Conservation (phyloP, 1,140 invertebrate species). For the Drosophila orosa region DNA sequence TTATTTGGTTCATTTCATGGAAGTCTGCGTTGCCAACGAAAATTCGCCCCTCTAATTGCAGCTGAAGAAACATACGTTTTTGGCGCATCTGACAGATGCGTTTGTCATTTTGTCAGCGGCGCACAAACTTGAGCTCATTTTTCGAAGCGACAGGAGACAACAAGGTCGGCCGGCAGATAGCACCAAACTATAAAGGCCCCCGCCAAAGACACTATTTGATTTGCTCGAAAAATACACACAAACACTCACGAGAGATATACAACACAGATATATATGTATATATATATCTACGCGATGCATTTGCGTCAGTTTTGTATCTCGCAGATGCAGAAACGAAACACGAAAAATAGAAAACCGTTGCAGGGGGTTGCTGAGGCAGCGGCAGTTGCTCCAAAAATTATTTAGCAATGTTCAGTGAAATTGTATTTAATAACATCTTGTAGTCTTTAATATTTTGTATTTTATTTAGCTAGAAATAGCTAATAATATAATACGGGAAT, state of each 20-base stretch:
- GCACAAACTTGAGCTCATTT: slow-evolving; percentile 48
- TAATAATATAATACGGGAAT: no score
- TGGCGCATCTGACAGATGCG: slow-evolving; percentile 42
- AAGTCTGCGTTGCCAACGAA: slow-evolving; percentile 16
- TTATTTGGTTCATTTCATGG: slow-evolving; percentile 29
- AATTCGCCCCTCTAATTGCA: slow-evolving; percentile 11
- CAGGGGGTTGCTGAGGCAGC: slow-evolving; percentile 14
- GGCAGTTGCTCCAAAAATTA: slow-evolving; percentile 2
- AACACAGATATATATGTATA: background rate
- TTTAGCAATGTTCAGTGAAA: background rate
- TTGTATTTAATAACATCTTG: background rate
- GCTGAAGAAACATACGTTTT: slow-evolving; percentile 9
- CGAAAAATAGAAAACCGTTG: slow-evolving; percentile 13
- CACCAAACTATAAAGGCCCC: slow-evolving; percentile 11
- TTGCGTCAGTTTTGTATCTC: slow-evolving; percentile 19
- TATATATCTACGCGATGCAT: slow-evolving; percentile 1
- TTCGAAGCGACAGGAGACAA: slow-evolving; percentile 26
- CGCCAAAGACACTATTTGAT: slow-evolving; percentile 10
- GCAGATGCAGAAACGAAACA: slow-evolving; percentile 9
- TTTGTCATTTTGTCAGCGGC: slow-evolving; percentile 32
- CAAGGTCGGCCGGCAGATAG: slow-evolving; percentile 39
- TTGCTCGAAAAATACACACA: background rate
- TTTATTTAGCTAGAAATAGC: background rate
- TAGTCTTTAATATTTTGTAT: background rate
- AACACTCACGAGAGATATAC: background rate